Percentiles rank a stretch among this genome's conserved stretches.
Conservation (phyloP, 2,113 vertebrate genomes). For the Carassius carassius region DNA sequence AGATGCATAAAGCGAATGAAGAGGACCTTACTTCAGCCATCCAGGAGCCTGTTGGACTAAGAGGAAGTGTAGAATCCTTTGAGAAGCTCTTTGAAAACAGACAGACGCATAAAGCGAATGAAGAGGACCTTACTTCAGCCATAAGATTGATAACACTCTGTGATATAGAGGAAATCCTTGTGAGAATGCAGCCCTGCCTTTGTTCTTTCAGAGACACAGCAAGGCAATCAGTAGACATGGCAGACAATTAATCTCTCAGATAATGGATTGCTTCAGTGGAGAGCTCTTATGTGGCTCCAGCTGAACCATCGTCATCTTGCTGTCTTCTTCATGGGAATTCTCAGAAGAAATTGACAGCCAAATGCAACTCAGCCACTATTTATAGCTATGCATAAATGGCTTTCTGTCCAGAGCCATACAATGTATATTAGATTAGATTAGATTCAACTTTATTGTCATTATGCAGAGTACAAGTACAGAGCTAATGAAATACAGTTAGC, state of each 20-base stretch:
- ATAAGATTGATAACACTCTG: slow-evolving; percentile 78
- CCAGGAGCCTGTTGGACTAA: slow-evolving; percentile 60
- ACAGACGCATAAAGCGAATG: not conserved
- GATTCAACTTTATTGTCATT: too few species aligned
- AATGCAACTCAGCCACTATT: not conserved
- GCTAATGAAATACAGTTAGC: too few species aligned
- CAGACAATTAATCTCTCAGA: slow-evolving; percentile 73
- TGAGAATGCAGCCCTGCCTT: slow-evolving; percentile 75
- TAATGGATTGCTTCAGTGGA: slow-evolving; percentile 67
- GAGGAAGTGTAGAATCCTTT: not conserved
- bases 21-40: slow-evolving; percentile 75
- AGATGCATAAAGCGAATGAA: not conserved
- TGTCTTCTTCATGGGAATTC: not conserved
- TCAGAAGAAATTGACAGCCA: not conserved
- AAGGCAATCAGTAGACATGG: slow-evolving; percentile 61
- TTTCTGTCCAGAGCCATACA: not conserved
- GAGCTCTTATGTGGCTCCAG: slow-evolving; percentile 37
- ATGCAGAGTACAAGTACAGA: too few species aligned
- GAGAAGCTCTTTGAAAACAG: slow-evolving; percentile 6
- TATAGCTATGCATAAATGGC: not conserved
- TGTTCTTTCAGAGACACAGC: slow-evolving; percentile 65
- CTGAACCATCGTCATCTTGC: slow-evolving; percentile 43
- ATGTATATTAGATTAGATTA: too few species aligned
- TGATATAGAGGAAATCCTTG: slow-evolving; percentile 77
- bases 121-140: slow-evolving; percentile 73